Percentiles rank a stretch among this genome's conserved stretches.
These are phyloP conservation scores for Telenomus remus DNA, from an alignment of 1,140 invertebrate genomes.

Conservation along the genomic window DNA sequence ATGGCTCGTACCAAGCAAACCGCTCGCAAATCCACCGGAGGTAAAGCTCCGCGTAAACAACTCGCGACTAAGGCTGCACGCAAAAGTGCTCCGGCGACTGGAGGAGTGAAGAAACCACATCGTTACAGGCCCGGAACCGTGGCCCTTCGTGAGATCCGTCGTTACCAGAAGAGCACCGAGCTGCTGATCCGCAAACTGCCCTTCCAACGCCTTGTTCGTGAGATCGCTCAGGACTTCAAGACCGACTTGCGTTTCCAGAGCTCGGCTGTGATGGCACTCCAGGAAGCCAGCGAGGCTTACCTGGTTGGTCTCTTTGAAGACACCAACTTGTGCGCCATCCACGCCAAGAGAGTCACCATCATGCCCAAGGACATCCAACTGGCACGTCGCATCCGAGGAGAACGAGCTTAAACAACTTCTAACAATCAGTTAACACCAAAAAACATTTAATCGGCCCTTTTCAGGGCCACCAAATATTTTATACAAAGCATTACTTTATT, in stretches of 20 bases:
- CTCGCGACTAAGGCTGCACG: not conserved
- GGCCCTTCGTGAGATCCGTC: conserved; percentile 87
- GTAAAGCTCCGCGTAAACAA: not conserved
- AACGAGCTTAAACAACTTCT: conserved; percentile 65
- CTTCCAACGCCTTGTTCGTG: conserved; percentile 79
- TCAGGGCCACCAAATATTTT: not conserved
- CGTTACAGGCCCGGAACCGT: conserved; percentile 82
- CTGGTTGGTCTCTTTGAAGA: conserved; percentile 94
- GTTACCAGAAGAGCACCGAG: conserved; percentile 85
- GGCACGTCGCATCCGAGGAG: conserved; percentile 88
- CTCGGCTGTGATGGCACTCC: conserved; percentile 85
- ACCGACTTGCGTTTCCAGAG: conserved; percentile 73
- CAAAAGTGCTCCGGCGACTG: not conserved
- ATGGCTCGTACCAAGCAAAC: conserved; percentile 1
- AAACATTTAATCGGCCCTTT: conserved; percentile 6
- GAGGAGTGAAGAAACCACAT: not conserved
- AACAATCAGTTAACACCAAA: too few species aligned
- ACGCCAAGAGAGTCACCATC: conserved; percentile 94
- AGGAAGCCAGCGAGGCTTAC: conserved; percentile 94
- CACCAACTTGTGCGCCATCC: conserved; percentile 94
- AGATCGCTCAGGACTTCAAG: conserved; percentile 75
- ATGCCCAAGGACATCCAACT: conserved; percentile 97
- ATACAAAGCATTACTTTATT: not conserved
- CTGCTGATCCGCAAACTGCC: not conserved
- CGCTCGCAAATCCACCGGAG: not conserved